A percentile compares a stretch with the other conserved stretches of the same genome.
Evolutionary conservation across 2,888 invertebrate species (phyloP).

Genomic region (Drosophila pegasa): DNA sequence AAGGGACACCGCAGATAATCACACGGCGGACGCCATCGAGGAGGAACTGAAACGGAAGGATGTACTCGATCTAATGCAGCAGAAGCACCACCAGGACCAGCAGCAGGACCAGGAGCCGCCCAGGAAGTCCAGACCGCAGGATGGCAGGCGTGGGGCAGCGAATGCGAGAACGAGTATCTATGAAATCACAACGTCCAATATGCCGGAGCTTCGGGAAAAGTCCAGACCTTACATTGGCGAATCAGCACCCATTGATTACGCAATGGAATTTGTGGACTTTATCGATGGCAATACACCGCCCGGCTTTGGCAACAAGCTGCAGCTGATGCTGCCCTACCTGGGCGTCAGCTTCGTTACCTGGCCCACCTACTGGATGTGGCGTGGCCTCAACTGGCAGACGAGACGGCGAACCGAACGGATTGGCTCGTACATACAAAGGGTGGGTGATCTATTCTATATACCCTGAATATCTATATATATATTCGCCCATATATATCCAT

Average conservation of each 20-base stretch:
- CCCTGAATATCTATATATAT: not conserved
- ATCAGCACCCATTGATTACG: slow-evolving; percentile 36
- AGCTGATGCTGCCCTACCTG: slow-evolving; percentile 60
- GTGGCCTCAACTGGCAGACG: slow-evolving; percentile 66
- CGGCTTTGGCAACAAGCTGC: slow-evolving; percentile 61
- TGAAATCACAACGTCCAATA: slow-evolving; percentile 28
- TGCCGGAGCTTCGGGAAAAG: not conserved
- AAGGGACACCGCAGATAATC: not conserved
- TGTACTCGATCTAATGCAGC: slow-evolving; percentile 38
- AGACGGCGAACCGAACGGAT: slow-evolving; percentile 43
- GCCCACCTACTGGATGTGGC: slow-evolving; percentile 74
- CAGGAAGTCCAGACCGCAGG: not conserved
- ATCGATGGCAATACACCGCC: slow-evolving; percentile 61
- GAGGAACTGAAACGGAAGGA: slow-evolving; percentile 23
- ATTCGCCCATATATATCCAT: too few species aligned
- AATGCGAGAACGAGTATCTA: not conserved
- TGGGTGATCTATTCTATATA: slow-evolving; percentile 18
- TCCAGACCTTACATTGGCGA: not conserved
- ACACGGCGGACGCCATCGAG: not conserved
- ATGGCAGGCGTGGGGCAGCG: not conserved
- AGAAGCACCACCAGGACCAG: slow-evolving; percentile 22
- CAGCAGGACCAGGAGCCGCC: not conserved
- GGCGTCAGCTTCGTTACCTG: slow-evolving; percentile 64
- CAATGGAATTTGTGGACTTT: slow-evolving; percentile 60
- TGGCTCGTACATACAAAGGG: slow-evolving; percentile 66